Conservation (phyloP, 92 coral and sea anemone genomes). For the Plumapathes pennacea region DNA sequence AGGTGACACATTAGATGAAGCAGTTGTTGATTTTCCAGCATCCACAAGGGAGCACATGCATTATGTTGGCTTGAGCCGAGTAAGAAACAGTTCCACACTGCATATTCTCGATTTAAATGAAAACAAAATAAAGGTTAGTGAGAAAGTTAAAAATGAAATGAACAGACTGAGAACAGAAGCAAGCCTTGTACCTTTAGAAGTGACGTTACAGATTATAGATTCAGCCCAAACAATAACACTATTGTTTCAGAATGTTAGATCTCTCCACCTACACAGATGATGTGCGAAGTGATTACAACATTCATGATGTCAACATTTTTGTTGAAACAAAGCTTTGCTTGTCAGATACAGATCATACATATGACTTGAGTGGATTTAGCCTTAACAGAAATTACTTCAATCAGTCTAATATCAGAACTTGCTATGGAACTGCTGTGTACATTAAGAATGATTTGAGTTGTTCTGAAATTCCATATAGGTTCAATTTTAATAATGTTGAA, state of each 20-base stretch:
- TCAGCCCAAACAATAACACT: slow-evolving; percentile 5
- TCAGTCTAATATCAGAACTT: slow-evolving; percentile 8
- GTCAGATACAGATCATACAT: slow-evolving; percentile 16
- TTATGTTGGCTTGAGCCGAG: slow-evolving; percentile 44
- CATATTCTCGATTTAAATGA: slow-evolving; percentile 37
- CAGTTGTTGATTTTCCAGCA: slow-evolving; percentile 51
- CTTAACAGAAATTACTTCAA: slow-evolving; percentile 51
- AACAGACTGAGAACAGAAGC: slow-evolving; percentile 27
- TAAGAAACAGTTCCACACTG: slow-evolving; percentile 33
- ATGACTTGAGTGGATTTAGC: slow-evolving; percentile 3
- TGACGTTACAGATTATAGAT: slow-evolving; percentile 1
- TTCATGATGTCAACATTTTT: slow-evolving; percentile 53
- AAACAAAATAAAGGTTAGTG: slow-evolving; percentile 33
- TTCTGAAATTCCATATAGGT: slow-evolving; percentile 31
- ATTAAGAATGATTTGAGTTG: slow-evolving; percentile 1
- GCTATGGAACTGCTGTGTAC: slow-evolving; percentile 34
- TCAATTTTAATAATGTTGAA: slow-evolving; percentile 29
- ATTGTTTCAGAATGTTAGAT: slow-evolving; percentile 57
- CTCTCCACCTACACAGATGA: slow-evolving; percentile 45
- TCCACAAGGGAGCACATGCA: slow-evolving; percentile 48
- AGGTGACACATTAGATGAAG: slow-evolving; percentile 42
- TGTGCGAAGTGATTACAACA: slow-evolving; percentile 23
- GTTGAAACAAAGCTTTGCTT: slow-evolving; percentile 53
- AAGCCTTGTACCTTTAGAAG: slow-evolving; percentile 13
- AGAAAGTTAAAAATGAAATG: slow-evolving; percentile 42